Percentiles rank a stretch among this genome's conserved stretches.
Conservation (phyloP, 2,888 invertebrate genomes). For the Chironomus tentans region DNA sequence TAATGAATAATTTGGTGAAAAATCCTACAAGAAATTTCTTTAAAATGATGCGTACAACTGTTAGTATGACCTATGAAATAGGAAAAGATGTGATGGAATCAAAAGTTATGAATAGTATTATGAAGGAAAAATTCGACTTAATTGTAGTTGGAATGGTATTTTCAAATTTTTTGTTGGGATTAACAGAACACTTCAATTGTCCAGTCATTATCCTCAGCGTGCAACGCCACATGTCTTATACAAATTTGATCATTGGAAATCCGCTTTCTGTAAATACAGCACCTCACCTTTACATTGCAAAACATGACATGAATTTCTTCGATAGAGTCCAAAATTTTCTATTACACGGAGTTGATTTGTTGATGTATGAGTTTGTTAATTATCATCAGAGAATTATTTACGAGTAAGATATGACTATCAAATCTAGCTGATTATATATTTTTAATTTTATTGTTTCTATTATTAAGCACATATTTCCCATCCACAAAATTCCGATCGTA, state of each 20-base stretch:
- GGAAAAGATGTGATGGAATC: neutral
- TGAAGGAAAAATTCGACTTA: constrained; percentile 9
- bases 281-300: neutral
- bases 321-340: neutral
- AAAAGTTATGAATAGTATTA: neutral
- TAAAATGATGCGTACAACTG: neutral
- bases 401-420: neutral
- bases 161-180: constrained; percentile 34
- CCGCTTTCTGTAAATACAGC: constrained; percentile 29
- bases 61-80: no score
- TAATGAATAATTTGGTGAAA: neutral
- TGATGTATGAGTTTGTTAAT: neutral
- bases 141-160: constrained; percentile 36
- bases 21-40: no score
- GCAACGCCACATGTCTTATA: constrained; percentile 34
- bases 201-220: constrained; percentile 30
- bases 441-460: neutral
- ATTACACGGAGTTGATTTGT: neutral
- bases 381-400: neutral
- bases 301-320: neutral
- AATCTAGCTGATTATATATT: neutral
- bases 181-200: constrained; percentile 9
- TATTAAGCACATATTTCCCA: neutral
- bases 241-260: constrained; percentile 35
- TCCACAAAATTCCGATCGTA: constrained; percentile 32